Percentiles rank a stretch among this genome's conserved stretches.
phyloP scores from a whole-genome alignment of 2,888 invertebrate genomes.

The Willowsia nigromaculata region DNA sequence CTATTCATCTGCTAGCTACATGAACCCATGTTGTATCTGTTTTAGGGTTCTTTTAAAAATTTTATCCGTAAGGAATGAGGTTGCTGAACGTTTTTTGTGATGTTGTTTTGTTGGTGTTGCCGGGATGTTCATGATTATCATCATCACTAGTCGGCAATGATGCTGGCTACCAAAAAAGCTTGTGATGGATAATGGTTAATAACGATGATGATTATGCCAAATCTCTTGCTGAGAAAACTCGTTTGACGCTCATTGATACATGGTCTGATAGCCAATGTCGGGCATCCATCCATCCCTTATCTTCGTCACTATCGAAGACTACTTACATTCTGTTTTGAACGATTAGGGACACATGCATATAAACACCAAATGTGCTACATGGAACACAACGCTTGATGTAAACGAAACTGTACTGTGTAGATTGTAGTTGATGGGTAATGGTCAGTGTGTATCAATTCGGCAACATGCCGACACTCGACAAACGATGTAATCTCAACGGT shows the following conservation, averaged over 20 bases:
- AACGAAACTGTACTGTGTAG: not conserved
- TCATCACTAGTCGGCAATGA: constrained; percentile 53
- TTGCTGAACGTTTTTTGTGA: not conserved
- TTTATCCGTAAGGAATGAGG: not conserved
- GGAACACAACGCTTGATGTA: not conserved
- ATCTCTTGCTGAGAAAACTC: constrained; percentile 78
- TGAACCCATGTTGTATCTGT: constrained; percentile 40
- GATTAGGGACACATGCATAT: not conserved
- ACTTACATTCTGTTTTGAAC: constrained; percentile 38
- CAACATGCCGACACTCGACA: constrained; percentile 1
- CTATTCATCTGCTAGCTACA: too few species aligned
- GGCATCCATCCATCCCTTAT: constrained; percentile 52
- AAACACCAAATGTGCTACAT: not conserved
- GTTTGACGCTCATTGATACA: constrained; percentile 78
- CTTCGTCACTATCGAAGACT: constrained; percentile 57
- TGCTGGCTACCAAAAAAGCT: constrained; percentile 22
- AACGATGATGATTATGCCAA: constrained; percentile 75
- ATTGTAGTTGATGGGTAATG: not conserved
- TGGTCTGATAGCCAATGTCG: constrained; percentile 71
- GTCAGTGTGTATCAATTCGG: constrained; percentile 24
- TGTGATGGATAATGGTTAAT: constrained; percentile 61
- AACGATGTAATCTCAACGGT: not conserved
- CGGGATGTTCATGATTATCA: constrained; percentile 56
- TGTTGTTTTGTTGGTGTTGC: constrained; percentile 46
- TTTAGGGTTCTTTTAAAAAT: constrained; percentile 24